Percentiles rank a stretch among this genome's conserved stretches.
Evolutionary conservation across 2,888 invertebrate species (phyloP).

Genomic region (Rhaphigaster nebulosa): DNA sequence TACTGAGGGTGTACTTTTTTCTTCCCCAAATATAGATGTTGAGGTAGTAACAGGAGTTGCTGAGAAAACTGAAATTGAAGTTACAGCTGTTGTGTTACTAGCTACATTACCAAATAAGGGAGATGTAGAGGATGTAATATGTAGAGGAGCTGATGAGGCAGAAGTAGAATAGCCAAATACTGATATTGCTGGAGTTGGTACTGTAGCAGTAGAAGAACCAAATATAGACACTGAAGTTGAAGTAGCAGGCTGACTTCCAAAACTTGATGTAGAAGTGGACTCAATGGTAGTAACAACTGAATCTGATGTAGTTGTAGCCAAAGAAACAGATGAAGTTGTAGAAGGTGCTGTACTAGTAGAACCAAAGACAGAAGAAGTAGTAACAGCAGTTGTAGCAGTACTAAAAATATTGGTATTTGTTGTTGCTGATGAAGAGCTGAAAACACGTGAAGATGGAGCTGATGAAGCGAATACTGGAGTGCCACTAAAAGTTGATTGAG

Average conservation of each 20-base stretch:
- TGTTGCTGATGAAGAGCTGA: conserved; percentile 7
- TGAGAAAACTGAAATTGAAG: conserved; percentile 16
- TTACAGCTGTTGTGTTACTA: not conserved
- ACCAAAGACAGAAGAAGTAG: conserved; percentile 49
- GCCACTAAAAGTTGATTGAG: not conserved
- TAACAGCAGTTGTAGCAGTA: not conserved
- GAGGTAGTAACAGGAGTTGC: conserved; percentile 4
- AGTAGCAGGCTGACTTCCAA: conserved; percentile 46
- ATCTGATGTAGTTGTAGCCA: conserved; percentile 45
- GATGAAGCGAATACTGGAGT: conserved; percentile 42
- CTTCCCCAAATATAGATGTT: conserved; percentile 62
- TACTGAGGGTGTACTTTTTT: conserved; percentile 36
- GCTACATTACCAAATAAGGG: not conserved
- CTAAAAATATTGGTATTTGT: conserved; percentile 6
- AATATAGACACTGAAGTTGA: conserved; percentile 59
- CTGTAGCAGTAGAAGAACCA: not conserved
- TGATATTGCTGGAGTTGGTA: not conserved
- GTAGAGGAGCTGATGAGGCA: not conserved
- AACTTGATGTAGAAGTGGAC: conserved; percentile 65
- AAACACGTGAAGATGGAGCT: conserved; percentile 21
- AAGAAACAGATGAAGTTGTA: conserved; percentile 38
- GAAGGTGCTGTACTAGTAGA: conserved; percentile 55
- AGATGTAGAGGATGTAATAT: conserved; percentile 22
- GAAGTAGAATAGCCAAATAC: not conserved
- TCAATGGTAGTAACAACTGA: conserved; percentile 64